Base-by-base conservation (phyloP, 2,888 invertebrate species). In the Thysanoteuthis rhombus region DNA sequence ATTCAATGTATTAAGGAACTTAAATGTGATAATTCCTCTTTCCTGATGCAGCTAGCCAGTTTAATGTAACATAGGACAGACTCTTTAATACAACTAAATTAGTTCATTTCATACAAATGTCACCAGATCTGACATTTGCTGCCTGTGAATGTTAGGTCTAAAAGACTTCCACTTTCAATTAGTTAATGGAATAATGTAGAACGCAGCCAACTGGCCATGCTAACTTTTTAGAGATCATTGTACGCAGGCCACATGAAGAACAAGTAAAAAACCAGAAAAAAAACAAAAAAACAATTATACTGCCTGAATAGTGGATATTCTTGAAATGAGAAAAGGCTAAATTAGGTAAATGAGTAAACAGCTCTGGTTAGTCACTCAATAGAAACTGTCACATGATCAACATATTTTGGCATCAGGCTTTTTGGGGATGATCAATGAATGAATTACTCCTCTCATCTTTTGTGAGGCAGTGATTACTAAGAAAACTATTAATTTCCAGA, bases 21-120 rank as follows among this genome's bases (percentile, higher is more conserved):
- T 92, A 42, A 92, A 92, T 92, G 39, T 45, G 92, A 92, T 92
- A 40, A 92, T 42, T 75, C n/a, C 75, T 75, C 75, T 75, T 75
- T 75, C 75, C 75, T 75, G 75, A 75, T 75, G 75, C 75, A 75
- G 19, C n/a, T n/a, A 16, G 75, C 75, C 16, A 12, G 75, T n/a
- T 75, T 36, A 75, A 36, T 16, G n/a, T n/a, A 16, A 75, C n/a
- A 75, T 10, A 75, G 75, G 36, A n/a, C n/a, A 75, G 36, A n/a
- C 75, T 75, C 75, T 75, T 75, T 75, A 75, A n/a, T 75, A 75
- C 75, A 36, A 75, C 75, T 75, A 36, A 75, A 75, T 75, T n/a
- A 75, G 75, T 75, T n/a, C 16, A 75, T n/a, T 75, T n/a, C 16
- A n/a, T n/a, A 75, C 3, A 75, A 75, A 75, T 75, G 75, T 75